Base-by-base conservation (phyloP, 1,140 invertebrate genomes). In the Mesaphorura yosii region DNA sequence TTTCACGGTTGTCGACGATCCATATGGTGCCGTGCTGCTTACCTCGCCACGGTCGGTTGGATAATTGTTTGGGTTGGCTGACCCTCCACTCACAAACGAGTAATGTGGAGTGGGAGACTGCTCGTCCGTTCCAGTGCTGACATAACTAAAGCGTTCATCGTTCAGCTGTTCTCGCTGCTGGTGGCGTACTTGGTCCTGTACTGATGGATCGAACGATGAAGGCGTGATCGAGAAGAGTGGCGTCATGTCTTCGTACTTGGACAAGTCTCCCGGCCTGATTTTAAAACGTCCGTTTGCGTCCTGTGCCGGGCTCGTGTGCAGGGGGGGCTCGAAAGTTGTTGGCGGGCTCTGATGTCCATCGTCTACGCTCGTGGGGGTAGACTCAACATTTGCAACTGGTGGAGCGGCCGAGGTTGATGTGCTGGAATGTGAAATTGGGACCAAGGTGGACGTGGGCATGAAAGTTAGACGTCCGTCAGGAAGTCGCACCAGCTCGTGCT, bases 241-340 rank as follows among this genome's bases (percentile, higher is more conserved):
- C 7, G 39, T 56, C 49, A 44, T 59, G 19, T 39, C 51, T 19
- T 59, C 48, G 19, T 47, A 22, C 23, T 57, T 60, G 1, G 51
- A 52, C 17, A 63, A 25, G 44, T 63, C 61, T 19, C 61, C 61
- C 2, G 55, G 55, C 3, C 55, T 39, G 20, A 63, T 58, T 58
- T 54, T 59, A 51, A 57, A 56, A 19, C 61, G 25, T 10, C 61
- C 61, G 46, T 59, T 59, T 12, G 55, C 28, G 28, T 48, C 55
- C 0, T 34, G 19, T 19, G 53, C 31, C 12, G 57, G 5, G n/a
- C 10, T 10, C 10, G 10, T 34, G n/a, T 10, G 10, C 31, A n/a
- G n/a, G 31, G 31, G 10, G n/a, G 10, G 10, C 31, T 34, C 31
- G 10, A n/a, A n/a, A 10, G 31, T 34, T 34, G n/a, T 34, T n/a